These are phyloP conservation scores for Euzophera pinguis DNA, from an alignment of 2,888 invertebrate species.

Conservation along the genomic window DNA sequence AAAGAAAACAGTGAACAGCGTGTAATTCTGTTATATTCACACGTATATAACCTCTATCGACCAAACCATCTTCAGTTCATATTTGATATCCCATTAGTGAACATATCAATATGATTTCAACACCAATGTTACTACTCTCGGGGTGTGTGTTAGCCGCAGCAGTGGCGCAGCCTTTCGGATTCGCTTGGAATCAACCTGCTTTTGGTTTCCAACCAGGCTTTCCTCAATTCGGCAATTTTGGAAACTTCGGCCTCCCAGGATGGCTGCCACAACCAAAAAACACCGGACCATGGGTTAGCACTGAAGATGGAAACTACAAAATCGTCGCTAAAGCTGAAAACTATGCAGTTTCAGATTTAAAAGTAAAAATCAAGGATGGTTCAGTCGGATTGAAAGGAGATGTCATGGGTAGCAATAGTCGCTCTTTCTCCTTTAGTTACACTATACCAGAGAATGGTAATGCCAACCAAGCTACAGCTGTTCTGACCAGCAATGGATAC, in stretches of 20 bases:
- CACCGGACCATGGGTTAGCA: not conserved
- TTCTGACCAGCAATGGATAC: not conserved
- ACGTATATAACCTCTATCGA: not conserved
- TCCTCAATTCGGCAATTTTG: not conserved
- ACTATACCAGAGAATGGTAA: not conserved
- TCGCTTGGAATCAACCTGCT: not conserved
- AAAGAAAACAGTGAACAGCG: not conserved
- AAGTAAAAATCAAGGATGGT: not conserved
- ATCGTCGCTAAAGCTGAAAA: not conserved
- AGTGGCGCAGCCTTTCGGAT: not conserved
- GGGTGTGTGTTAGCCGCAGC: not conserved
- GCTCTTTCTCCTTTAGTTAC: not conserved
- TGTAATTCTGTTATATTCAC: constrained; percentile 2
- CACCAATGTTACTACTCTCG: not conserved
- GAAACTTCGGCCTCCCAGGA: not conserved
- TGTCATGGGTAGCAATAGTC: not conserved
- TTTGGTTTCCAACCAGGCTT: not conserved
- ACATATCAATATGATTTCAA: not conserved
- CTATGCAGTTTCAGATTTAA: not conserved
- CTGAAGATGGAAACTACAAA: not conserved
- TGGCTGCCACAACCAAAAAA: not conserved
- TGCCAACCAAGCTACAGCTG: not conserved
- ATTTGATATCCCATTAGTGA: not conserved
- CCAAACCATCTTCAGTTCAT: not conserved
- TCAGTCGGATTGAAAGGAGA: not conserved